Conservation (phyloP, 2,797 vertebrate species). For the Artibeus lituratus region DNA sequence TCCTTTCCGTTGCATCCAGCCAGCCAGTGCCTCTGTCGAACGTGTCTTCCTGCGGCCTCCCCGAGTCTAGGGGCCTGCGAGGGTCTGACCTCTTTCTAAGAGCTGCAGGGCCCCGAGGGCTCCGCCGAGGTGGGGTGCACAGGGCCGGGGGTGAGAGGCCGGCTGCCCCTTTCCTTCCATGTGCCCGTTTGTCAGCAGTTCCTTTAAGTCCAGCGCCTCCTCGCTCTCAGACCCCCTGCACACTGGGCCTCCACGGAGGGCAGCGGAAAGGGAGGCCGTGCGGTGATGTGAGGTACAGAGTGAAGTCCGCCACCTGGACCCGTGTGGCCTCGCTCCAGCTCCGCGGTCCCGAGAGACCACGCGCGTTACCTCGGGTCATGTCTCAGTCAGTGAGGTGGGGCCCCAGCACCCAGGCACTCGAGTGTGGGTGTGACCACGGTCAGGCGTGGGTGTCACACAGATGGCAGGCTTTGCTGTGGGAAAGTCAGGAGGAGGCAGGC, state of each 20-base stretch:
- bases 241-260: neutral
- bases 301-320: fast-evolving
- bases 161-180: neutral
- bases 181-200: neutral
- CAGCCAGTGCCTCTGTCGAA: neutral
- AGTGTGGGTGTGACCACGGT: neutral
- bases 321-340: neutral
- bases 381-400: too few relatives aligned
- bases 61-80: neutral
- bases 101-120: too few relatives aligned
- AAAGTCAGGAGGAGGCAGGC: neutral
- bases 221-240: neutral
- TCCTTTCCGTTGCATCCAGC: neutral
- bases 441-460: neutral
- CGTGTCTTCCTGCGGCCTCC: neutral
- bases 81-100: neutral
- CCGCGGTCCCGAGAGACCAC: fast-evolving
- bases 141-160: neutral
- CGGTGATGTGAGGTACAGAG: fast-evolving
- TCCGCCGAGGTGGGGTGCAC: too few relatives aligned
- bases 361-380: fast-evolving
- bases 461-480: fast-evolving
- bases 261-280: neutral
- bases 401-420: neutral
- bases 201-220: neutral